These are phyloP conservation scores for Uropsilus gracilis DNA, from an alignment of 2,113 vertebrate species.

Conservation along the genomic window DNA sequence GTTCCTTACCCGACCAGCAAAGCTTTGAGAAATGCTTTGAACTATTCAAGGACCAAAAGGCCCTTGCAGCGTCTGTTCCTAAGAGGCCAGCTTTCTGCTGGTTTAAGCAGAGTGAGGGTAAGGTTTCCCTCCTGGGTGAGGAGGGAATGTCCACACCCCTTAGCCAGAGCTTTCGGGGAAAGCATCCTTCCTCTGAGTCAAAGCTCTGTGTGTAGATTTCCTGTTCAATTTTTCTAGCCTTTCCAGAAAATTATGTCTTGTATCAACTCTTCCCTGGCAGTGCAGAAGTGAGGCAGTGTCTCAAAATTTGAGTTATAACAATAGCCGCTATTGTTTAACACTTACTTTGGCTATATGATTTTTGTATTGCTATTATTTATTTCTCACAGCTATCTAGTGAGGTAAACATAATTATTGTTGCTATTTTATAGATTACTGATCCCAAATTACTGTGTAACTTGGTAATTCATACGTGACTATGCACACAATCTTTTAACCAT, in stretches of 20 bases:
- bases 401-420: neutral
- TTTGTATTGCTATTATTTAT: neutral
- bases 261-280: neutral
- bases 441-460: neutral
- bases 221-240: neutral
- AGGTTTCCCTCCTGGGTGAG: neutral
- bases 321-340: neutral
- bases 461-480: too few species aligned
- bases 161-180: neutral
- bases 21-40: slow-evolving; percentile 72
- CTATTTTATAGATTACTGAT: neutral
- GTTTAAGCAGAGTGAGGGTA: neutral
- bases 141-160: neutral
- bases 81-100: neutral
- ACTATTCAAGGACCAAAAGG: slow-evolving; percentile 13
- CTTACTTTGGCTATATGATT: neutral
- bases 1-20: neutral
- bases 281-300: too few species aligned
- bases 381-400: neutral
- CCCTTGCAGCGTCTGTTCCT: neutral
- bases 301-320: neutral
- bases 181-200: neutral
- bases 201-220: neutral
- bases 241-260: neutral
- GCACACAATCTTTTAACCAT: neutral